A percentile compares a stretch with the other conserved stretches of the same genome.
phyloP scores from a whole-genome alignment of 2,113 vertebrate species.

The Onychostoma macrolepis region DNA sequence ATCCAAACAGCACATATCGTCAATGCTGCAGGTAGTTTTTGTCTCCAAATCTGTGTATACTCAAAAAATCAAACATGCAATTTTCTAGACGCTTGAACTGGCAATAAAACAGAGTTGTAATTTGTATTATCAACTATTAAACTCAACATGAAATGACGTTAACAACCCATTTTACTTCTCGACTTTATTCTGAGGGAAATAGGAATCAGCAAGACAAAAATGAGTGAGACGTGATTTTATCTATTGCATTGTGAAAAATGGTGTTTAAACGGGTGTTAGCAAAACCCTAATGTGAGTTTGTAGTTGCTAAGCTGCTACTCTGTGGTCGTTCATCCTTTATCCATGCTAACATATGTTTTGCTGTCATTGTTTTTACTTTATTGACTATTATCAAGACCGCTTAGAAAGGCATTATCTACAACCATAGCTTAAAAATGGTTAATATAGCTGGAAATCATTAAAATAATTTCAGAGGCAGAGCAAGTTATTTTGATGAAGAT shows the following conservation, averaged over 20 bases:
- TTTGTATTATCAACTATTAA: constrained; percentile 2
- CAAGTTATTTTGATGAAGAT: background rate
- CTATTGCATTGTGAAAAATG: background rate
- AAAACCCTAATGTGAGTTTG: background rate
- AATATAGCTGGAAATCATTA: background rate
- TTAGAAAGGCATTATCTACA: background rate
- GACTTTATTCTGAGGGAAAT: background rate
- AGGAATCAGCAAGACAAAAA: background rate
- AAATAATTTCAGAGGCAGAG: background rate
- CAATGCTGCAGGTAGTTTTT: background rate
- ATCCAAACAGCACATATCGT: background rate
- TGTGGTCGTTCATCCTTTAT: no score
- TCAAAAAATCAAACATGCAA: constrained; percentile 7
- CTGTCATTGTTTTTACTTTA: background rate
- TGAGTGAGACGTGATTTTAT: background rate
- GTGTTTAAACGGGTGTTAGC: background rate
- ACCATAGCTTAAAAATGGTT: background rate
- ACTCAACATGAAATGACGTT: background rate
- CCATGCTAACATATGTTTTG: background rate
- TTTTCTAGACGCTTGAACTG: constrained; percentile 8
- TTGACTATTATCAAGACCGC: background rate
- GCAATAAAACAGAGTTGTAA: constrained; percentile 16
- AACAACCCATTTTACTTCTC: background rate
- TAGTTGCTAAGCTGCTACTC: no score
- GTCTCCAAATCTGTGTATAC: background rate